Base-by-base conservation (phyloP, 2,888 invertebrate genomes). In the Eurytoma californica region DNA sequence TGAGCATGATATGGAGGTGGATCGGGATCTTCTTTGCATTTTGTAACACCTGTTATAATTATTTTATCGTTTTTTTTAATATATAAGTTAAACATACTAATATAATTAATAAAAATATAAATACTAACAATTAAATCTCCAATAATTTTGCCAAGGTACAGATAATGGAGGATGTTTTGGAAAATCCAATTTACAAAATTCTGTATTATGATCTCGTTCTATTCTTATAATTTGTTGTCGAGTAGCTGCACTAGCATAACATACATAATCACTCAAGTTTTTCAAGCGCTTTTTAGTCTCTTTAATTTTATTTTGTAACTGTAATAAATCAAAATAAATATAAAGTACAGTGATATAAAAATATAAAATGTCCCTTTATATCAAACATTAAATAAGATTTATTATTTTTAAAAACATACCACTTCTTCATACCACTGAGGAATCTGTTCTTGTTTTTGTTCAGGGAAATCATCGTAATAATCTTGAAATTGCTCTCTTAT, bases 91-190 rank as follows among this genome's bases (percentile, higher is more conserved):
- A 65, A 60, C 51, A 60, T 57, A 24, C 39, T 63, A 3, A 28
- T 24, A 13, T 13, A 13, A 24, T 13, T 13, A 60, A 47, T 9
- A 53, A 53, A 53, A 4, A 18, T 28, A 4, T 20, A 47, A 61
- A 65, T 70, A 80, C 74, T 55, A 53, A 81, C 81, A 80, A n/a
- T 67, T 80, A 51, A 81, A 81, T 75, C 39, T 80, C 82, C 82
- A 82, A 69, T 72, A 80, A 66, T 82, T 82, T 20, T 18, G 49
- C 82, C 82, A 82, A 12, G 77, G 49, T 72, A 72, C 77, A 12
- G 30, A 24, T 20, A 80, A 20, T 30, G 82, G 51, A n/a, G 77
- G 78, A 75, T 80, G 72, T 51, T 57, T 74, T 58, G 82, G 82
- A 65, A 28, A 60, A 68, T 80, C 74, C 18, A 82, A 30, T 60